Evolutionary conservation across 2,113 vertebrate genomes (phyloP), one percentile per base, ranked within the genome.

Genomic region (Chionis minor): DNA sequence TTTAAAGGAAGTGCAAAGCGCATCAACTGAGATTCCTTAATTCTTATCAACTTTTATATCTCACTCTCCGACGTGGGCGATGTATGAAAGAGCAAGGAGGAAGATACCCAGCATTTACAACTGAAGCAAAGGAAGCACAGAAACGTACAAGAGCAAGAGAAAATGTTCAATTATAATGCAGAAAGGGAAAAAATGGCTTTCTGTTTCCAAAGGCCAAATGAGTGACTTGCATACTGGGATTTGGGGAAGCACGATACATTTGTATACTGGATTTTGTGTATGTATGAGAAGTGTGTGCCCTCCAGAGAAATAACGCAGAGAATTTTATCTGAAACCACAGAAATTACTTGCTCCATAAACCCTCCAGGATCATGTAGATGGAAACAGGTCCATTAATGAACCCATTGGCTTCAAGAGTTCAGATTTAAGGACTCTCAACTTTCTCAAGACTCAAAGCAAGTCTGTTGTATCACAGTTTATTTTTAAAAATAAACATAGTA

Each of bases 251-350:
- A 35, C 0, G 11, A 91, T 18, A 55, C 33, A 59, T 74, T 27
- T 86, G 20, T 80, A 45, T 16, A 67, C 35, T 73, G 81, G 44
- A 56, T 91, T 92, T 77, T 85, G n/a, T 38, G n/a, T 45, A 58
- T 2, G 44, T 20, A 83, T 45, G 67, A 91, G 71, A 58, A 95
- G 32, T 0, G 6, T 56, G 23, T 17, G 35, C 44, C 59, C 70
- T 66, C 33, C 0, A 55, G 40, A 86, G 56, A 84, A 91, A 80
- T 32, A 81, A 82, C 9, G 19, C 62, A 95, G 59, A 90, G 84
- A 88, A 95, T 92, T 94, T 90, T 65, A 81, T 89, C 92, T 95
- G 92, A 95, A 97, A 86, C 14, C 73, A 93, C 26, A 83, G 70
- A 62, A 90, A 82, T 55, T 2, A 79, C 27, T 90, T 77, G 66